Evolutionary conservation across 2,797 vertebrate genomes (phyloP).

Genomic region (Onychomys arenicola): DNA sequence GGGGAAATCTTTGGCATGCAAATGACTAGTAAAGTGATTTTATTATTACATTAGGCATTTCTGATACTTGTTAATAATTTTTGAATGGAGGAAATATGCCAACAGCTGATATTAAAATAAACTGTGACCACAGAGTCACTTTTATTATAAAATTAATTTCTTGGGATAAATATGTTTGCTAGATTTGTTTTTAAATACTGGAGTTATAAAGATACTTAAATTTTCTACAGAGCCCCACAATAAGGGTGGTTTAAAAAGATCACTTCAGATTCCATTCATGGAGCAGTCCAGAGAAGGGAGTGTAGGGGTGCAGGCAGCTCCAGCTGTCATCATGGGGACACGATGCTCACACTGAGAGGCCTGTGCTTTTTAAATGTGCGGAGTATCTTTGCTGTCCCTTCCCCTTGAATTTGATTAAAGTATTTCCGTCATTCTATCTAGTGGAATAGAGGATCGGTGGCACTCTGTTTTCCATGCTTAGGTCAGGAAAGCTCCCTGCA

Average conservation of each 20-base stretch:
- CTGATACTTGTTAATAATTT: conserved; percentile 1
- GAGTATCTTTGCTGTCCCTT: neutral
- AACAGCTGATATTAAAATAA: neutral
- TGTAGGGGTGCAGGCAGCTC: neutral
- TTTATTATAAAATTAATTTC: conserved; percentile 8
- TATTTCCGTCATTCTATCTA: neutral
- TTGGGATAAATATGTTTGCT: conserved; percentile 8
- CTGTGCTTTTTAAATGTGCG: neutral
- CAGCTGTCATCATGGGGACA: too few relatives aligned
- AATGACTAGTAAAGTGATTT: neutral
- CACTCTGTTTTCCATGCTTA: neutral
- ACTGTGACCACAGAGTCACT: neutral
- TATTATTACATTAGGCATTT: neutral
- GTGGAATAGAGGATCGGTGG: neutral
- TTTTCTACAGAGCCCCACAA: neutral
- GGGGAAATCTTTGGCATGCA: neutral
- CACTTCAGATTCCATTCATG: neutral
- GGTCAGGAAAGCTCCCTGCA: neutral
- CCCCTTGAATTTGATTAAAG: neutral
- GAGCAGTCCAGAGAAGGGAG: neutral
- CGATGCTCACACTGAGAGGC: neutral
- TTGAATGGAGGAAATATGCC: neutral
- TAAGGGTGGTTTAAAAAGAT: neutral
- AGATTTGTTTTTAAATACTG: neutral
- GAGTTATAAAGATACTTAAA: neutral